A percentile compares a stretch with the other conserved stretches of the same genome.
Conservation (phyloP, 2,797 vertebrate species). For the Hirundo rustica region DNA sequence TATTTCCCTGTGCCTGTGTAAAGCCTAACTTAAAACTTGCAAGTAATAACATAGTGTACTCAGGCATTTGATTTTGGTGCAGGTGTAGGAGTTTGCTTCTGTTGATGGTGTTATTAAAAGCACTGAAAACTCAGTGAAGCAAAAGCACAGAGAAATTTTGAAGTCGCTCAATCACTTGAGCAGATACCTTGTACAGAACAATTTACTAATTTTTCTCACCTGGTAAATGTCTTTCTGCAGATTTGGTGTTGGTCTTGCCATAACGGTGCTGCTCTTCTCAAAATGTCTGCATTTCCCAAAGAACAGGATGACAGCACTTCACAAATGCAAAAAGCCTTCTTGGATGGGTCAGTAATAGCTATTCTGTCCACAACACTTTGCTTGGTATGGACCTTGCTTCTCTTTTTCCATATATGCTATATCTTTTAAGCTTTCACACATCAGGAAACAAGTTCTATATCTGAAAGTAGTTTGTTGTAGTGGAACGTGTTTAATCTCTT, state of each 20-base stretch:
- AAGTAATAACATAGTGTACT: neutral
- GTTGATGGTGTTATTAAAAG: neutral
- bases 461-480: neutral
- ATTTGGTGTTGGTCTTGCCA: constrained; percentile 91
- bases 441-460: neutral
- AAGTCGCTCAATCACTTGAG: neutral
- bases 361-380: constrained; percentile 66
- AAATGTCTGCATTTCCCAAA: constrained; percentile 81
- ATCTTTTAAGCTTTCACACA: constrained; percentile 36
- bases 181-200: neutral
- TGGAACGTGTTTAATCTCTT: neutral
- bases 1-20: neutral
- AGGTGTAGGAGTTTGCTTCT: neutral
- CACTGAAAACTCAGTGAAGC: neutral
- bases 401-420: constrained; percentile 32
- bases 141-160: neutral
- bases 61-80: neutral
- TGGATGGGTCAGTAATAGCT: constrained; percentile 81
- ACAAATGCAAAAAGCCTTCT: constrained; percentile 79
- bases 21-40: neutral
- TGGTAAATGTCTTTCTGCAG: constrained; percentile 68
- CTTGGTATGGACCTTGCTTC: constrained; percentile 38
- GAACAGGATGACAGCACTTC: constrained; percentile 80
- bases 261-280: constrained; percentile 84
- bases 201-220: neutral